Conservation (phyloP, 2,797 vertebrate species). For the Holocentrus rufus region DNA sequence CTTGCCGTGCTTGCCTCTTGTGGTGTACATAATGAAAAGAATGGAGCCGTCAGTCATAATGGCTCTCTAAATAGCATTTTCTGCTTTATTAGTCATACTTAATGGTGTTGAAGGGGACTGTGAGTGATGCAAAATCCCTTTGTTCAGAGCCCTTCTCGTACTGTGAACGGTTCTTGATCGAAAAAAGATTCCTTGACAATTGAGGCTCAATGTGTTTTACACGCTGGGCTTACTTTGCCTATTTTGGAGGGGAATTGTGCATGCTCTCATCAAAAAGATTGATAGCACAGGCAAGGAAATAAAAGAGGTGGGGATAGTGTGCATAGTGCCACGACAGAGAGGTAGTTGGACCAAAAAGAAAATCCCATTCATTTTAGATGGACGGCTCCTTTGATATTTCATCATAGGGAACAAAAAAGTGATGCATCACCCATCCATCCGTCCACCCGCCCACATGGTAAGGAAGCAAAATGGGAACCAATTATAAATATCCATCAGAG, state of each 20-base stretch:
- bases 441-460: slow-evolving; percentile 42
- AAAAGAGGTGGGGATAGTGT: slow-evolving; percentile 63
- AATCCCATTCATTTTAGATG: slow-evolving; percentile 63
- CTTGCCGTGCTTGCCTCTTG: slow-evolving; percentile 65
- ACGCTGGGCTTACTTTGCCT: slow-evolving; percentile 77
- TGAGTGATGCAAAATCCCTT: slow-evolving; percentile 78
- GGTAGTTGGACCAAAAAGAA: slow-evolving; percentile 59
- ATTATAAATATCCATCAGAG: slow-evolving; percentile 69
- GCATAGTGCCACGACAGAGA: slow-evolving; percentile 54
- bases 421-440: slow-evolving; percentile 51
- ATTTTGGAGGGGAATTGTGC: slow-evolving; percentile 69
- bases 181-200: slow-evolving; percentile 78
- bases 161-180: slow-evolving; percentile 70
- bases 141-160: slow-evolving; percentile 73
- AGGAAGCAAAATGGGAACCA: slow-evolving; percentile 60
- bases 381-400: slow-evolving; percentile 64
- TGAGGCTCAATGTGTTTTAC: slow-evolving; percentile 76
- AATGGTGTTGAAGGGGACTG: slow-evolving; percentile 79
- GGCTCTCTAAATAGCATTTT: slow-evolving; percentile 84
- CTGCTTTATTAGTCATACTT: slow-evolving; percentile 87
- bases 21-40: slow-evolving; percentile 76
- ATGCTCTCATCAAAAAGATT: slow-evolving; percentile 73
- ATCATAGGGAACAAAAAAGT: slow-evolving; percentile 47
- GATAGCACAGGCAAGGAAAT: slow-evolving; percentile 67
- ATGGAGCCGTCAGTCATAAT: slow-evolving; percentile 82